phyloP scores from a whole-genome alignment of 2,113 vertebrate species.

The Colaptes auratus region DNA sequence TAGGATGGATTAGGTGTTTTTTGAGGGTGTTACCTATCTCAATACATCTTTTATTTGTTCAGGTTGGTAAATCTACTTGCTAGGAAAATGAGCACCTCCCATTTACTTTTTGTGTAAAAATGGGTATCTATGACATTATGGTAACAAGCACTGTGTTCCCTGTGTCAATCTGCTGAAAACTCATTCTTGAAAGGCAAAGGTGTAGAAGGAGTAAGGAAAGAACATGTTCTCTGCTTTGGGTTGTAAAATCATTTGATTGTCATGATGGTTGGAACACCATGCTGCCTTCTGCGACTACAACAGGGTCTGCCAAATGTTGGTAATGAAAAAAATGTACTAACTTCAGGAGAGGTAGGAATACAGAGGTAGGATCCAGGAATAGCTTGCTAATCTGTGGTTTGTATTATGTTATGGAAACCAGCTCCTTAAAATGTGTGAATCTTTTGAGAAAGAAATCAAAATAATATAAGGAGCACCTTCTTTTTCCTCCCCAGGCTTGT shows the following conservation, averaged over 20 bases:
- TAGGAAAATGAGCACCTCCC: neutral
- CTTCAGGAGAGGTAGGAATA: neutral
- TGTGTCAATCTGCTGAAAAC: neutral
- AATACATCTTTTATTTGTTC: neutral
- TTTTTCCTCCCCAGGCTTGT: neutral
- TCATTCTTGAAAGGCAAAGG: neutral
- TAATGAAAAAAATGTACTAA: neutral
- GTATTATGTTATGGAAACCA: neutral
- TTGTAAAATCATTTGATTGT: neutral
- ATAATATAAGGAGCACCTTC: neutral
- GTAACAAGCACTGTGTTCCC: neutral
- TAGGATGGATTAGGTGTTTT: neutral
- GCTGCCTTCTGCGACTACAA: neutral
- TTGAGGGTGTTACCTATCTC: neutral
- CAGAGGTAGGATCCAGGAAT: neutral
- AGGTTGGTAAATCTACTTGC: neutral
- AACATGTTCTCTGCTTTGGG: neutral
- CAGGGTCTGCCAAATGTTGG: neutral
- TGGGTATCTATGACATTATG: neutral
- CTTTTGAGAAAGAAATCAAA: neutral
- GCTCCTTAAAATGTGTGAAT: neutral
- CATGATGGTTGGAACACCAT: neutral
- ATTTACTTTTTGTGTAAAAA: neutral
- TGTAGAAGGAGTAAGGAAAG: neutral
- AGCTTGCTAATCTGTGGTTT: neutral